Percentiles rank a stretch among this genome's conserved stretches.
These are phyloP conservation scores for Neoniphon sammara DNA, from an alignment of 2,797 vertebrate genomes.

Conservation along the genomic window DNA sequence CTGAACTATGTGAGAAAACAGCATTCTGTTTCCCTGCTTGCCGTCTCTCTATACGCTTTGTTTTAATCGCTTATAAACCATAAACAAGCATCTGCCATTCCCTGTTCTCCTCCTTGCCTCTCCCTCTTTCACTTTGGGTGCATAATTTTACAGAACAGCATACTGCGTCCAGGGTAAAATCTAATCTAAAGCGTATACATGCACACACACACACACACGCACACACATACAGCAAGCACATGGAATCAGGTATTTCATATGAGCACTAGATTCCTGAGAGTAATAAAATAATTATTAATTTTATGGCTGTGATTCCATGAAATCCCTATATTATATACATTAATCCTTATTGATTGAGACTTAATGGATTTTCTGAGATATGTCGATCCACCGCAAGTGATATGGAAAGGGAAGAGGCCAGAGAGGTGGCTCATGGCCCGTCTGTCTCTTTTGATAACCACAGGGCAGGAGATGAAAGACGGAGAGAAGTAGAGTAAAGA, in stretches of 20 bases:
- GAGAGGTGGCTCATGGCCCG: slow-evolving; percentile 48
- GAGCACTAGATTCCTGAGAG: slow-evolving; percentile 16
- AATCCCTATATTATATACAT: slow-evolving; percentile 46
- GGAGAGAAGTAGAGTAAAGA: slow-evolving; percentile 53
- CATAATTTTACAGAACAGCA: slow-evolving; percentile 18
- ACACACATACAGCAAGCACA: not conserved
- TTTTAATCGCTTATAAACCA: not conserved
- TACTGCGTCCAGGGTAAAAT: not conserved
- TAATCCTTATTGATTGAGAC: slow-evolving; percentile 63
- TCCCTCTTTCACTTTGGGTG: slow-evolving; percentile 15
- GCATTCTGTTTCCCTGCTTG: not conserved
- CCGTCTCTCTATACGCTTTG: not conserved
- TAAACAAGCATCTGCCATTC: slow-evolving; percentile 10
- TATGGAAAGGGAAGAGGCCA: slow-evolving; percentile 35
- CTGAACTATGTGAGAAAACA: slow-evolving; percentile 6
- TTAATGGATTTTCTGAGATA: slow-evolving; percentile 56
- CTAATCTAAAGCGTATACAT: not conserved
- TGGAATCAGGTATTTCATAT: slow-evolving; percentile 33
- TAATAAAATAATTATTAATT: slow-evolving; percentile 61
- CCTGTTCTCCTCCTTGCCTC: not conserved
- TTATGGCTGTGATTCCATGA: slow-evolving; percentile 50
- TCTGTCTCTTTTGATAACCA: slow-evolving; percentile 71
- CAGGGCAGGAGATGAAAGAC: slow-evolving; percentile 64
- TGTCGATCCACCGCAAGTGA: slow-evolving; percentile 54
- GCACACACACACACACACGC: not conserved